These are phyloP conservation scores for Megatriorchis doriae DNA, from an alignment of 2,113 vertebrate species.

Conservation along the genomic window DNA sequence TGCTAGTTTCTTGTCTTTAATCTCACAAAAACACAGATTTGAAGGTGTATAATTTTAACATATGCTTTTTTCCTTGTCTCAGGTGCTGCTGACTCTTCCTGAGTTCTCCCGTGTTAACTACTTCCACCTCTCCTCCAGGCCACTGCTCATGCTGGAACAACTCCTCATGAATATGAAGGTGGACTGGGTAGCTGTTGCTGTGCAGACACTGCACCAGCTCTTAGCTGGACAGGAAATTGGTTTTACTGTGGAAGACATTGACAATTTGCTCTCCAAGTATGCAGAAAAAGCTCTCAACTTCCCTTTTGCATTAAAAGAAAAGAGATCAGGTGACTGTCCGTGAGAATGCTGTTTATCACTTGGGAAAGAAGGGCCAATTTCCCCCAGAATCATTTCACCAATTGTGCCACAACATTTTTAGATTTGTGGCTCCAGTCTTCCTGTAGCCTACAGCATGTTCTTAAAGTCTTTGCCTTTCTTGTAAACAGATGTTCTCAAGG, in stretches of 20 bases:
- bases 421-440: background rate
- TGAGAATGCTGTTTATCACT: background rate
- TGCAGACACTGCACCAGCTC: slow-evolving; percentile 81
- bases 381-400: background rate
- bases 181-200: slow-evolving; percentile 85
- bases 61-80: background rate
- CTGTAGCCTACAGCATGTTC: background rate
- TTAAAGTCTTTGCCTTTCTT: background rate
- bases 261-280: slow-evolving; percentile 85
- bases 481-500: background rate
- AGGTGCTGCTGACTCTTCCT: slow-evolving; percentile 91
- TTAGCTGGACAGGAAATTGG: slow-evolving; percentile 80
- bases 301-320: slow-evolving; percentile 83
- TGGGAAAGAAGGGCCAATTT: background rate
- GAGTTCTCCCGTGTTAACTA: slow-evolving; percentile 83
- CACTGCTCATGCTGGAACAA: slow-evolving; percentile 93
- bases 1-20: background rate
- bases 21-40: background rate
- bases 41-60: background rate
- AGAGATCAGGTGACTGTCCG: slow-evolving; percentile 80
- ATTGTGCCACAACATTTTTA: background rate
- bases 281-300: slow-evolving; percentile 90
- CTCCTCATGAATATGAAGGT: slow-evolving; percentile 98
- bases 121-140: slow-evolving; percentile 84
- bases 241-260: slow-evolving; percentile 80